phyloP scores from a whole-genome alignment of 1,140 invertebrate species.

The Sesamia nonagrioides region DNA sequence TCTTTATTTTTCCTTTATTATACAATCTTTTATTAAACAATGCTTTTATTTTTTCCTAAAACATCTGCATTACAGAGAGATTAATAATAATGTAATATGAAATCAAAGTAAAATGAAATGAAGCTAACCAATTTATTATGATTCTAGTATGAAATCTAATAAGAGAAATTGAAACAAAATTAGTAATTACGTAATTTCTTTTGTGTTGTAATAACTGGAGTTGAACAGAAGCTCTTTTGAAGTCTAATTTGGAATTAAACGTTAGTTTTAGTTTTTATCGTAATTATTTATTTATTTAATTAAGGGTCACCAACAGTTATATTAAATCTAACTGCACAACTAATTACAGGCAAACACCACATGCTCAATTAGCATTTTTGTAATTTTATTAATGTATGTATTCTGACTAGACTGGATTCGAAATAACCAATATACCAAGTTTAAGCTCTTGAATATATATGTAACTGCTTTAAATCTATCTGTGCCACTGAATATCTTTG shows the following conservation, averaged over 20 bases:
- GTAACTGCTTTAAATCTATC: background rate
- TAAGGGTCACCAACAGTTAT: too few relatives aligned
- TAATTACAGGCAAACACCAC: too few relatives aligned
- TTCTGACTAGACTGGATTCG: too few relatives aligned
- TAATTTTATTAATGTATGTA: too few relatives aligned
- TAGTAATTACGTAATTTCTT: background rate
- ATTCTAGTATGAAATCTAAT: background rate
- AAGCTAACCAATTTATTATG: background rate
- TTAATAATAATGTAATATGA: slow-evolving; percentile 30
- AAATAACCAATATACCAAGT: too few relatives aligned
- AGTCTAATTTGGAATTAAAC: background rate
- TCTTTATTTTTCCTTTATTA: too few relatives aligned
- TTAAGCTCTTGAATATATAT: background rate
- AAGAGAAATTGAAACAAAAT: slow-evolving; percentile 13
- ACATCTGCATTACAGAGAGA: slow-evolving; percentile 16
- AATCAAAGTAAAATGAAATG: slow-evolving; percentile 4
- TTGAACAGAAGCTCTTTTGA: background rate
- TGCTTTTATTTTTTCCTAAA: too few relatives aligned
- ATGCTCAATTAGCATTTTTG: too few relatives aligned
- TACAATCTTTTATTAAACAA: too few relatives aligned
- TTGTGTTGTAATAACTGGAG: background rate
- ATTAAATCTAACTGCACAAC: too few relatives aligned
- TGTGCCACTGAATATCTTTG: background rate
- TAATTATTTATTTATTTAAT: too few relatives aligned
- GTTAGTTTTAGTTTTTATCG: background rate